Percentiles rank a stretch among this genome's conserved stretches.
phyloP scores from a whole-genome alignment of 2,797 vertebrate species.

The Staurois parvus region DNA sequence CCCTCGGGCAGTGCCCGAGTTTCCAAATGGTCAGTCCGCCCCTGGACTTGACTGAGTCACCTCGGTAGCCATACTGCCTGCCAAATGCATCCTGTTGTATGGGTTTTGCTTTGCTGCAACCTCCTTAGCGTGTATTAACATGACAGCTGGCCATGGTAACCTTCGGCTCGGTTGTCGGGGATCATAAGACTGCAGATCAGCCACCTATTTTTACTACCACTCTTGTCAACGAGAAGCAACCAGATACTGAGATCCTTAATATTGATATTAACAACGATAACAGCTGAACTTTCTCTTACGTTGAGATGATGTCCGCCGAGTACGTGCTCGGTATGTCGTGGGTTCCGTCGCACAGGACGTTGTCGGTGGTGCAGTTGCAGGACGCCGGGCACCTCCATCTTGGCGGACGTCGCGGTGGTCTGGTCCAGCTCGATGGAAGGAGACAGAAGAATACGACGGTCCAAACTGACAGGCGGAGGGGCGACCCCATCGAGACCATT shows the following conservation, averaged over 20 bases:
- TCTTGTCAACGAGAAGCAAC: too few species aligned
- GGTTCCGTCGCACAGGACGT: slow-evolving; percentile 70
- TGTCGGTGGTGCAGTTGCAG: slow-evolving; percentile 73
- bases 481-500: neutral
- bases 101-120: too few species aligned
- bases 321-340: slow-evolving; percentile 67
- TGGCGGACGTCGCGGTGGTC: slow-evolving; percentile 62
- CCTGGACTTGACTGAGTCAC: too few species aligned
- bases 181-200: too few species aligned
- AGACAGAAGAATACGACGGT: slow-evolving; percentile 21
- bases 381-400: slow-evolving; percentile 69
- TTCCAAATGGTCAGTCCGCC: too few species aligned
- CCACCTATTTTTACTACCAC: too few species aligned
- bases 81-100: too few species aligned
- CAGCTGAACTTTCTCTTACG: slow-evolving; percentile 65
- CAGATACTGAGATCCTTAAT: neutral
- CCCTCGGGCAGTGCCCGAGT: too few species aligned
- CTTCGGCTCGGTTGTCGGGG: too few species aligned
- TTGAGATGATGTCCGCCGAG: slow-evolving; percentile 68
- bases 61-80: too few species aligned
- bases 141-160: too few species aligned
- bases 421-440: neutral
- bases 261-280: neutral
- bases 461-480: neutral
- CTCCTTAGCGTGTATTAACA: too few species aligned